Evolutionary conservation across 2,888 invertebrate genomes (phyloP).

Genomic region (Dysmachus trigonus): DNA sequence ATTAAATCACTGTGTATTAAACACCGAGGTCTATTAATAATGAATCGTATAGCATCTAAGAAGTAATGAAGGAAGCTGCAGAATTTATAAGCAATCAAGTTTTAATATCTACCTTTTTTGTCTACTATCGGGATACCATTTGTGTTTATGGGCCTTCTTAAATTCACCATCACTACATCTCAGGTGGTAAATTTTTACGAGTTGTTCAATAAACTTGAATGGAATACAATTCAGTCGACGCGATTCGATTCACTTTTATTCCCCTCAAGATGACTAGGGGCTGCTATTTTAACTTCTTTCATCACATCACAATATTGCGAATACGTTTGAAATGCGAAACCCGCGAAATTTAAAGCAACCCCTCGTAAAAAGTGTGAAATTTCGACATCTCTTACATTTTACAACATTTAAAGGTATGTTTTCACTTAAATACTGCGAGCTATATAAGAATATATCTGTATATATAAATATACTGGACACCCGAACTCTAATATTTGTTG

Average conservation of each 20-base stretch:
- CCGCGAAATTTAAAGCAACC: neutral
- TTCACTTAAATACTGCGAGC: neutral
- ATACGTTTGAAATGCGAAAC: neutral
- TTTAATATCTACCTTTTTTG: neutral
- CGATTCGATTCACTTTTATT: conserved; percentile 12
- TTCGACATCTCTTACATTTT: neutral
- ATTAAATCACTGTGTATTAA: neutral
- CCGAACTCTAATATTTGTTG: neutral
- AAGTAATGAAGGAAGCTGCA: neutral
- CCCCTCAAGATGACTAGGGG: neutral
- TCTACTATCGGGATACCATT: conserved; percentile 18
- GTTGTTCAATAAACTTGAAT: conserved; percentile 35
- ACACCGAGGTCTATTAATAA: neutral
- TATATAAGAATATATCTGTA: neutral
- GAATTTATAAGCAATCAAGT: neutral
- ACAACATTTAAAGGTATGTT: neutral
- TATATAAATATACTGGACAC: neutral
- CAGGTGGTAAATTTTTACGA: conserved; percentile 40
- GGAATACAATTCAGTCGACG: conserved; percentile 23
- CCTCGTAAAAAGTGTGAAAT: neutral
- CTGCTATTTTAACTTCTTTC: neutral
- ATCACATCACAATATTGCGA: neutral
- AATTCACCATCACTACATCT: conserved; percentile 21
- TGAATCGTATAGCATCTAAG: neutral
- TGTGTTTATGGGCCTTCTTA: conserved; percentile 3